Base-by-base conservation (phyloP, 2,113 vertebrate species). In the Phainopepla nitens region DNA sequence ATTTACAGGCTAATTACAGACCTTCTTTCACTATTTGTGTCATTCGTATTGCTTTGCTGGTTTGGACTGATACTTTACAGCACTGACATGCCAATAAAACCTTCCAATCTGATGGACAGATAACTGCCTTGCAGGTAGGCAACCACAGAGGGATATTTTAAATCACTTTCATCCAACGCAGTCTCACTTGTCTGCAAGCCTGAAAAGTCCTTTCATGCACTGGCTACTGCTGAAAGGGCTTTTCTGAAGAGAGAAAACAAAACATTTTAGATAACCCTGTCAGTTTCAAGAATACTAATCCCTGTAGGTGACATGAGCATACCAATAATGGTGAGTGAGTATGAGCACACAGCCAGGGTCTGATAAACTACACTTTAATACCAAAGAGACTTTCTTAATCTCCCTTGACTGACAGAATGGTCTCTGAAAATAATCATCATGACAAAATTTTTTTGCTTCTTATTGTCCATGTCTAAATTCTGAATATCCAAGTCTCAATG, bases 71-170 rank as follows among this genome's bases (percentile, higher is more conserved):
- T 82, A 85, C 31, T 89, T 95, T 66, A 70, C 22, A 90, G 68
- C 89, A 79, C 66, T 61, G 54, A 62, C 58, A 66, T 13, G 81
- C 33, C 45, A 90, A 69, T 83, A 96, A 94, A 96, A 79, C 70
- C 61, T 87, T 89, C 72, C 73, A 41, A 31, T 44, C 87, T 90
- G 84, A 96, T 19, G 54, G 89, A 95, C 54, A 18, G 73, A 70
- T 90, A 87, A 87, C 53, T 69, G 89, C 87, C 82, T 77, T 61
- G 81, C 58, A 96, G 82, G 81, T 85, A 91, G 78, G 89, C 64
- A 96, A 69, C 56, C 18, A 9, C 87, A 82, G 33, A 93, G 66
- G 57, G 85, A 76, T 76, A 85, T 58, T 90, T 91, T 90, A 88
- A 93, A 96, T 91, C 73, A 82, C 49, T 65, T 76, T 57, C 15